Evolutionary conservation across 2,888 invertebrate species (phyloP).

Genomic region (Tetheella fluctuosa): DNA sequence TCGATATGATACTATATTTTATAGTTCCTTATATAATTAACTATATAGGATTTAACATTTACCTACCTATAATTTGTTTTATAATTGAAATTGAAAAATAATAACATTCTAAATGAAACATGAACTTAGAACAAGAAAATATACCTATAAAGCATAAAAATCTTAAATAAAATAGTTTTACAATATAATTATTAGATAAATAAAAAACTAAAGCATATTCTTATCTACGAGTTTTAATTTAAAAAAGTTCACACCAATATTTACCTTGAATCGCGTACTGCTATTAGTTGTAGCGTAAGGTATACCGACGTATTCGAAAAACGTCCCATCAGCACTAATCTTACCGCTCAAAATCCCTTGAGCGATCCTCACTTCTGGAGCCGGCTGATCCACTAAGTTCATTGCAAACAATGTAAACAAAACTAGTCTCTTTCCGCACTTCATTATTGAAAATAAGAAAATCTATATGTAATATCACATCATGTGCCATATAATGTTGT

Average conservation of each 20-base stretch:
- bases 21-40: too few species aligned
- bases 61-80: too few species aligned
- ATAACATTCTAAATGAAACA: too few species aligned
- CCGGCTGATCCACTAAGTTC: constrained; percentile 72
- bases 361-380: constrained; percentile 66
- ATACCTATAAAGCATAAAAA: too few species aligned
- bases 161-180: too few species aligned
- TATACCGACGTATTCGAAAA: constrained; percentile 73
- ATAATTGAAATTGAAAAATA: too few species aligned
- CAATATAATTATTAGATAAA: too few species aligned
- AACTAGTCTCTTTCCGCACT: constrained; percentile 55
- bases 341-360: constrained; percentile 73
- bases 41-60: too few species aligned
- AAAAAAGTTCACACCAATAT: constrained; percentile 22
- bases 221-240: too few species aligned
- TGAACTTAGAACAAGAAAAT: too few species aligned
- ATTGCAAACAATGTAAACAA: constrained; percentile 67
- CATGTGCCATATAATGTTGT: not conserved
- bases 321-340: constrained; percentile 65
- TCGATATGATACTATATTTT: too few species aligned
- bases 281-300: constrained; percentile 69
- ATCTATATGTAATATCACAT: constrained; percentile 4
- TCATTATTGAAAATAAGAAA: constrained; percentile 47
- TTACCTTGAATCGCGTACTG: constrained; percentile 68
- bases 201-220: too few species aligned